These are phyloP conservation scores for Tangara arthus DNA, from an alignment of 2,797 vertebrate genomes.

Conservation along the genomic window DNA sequence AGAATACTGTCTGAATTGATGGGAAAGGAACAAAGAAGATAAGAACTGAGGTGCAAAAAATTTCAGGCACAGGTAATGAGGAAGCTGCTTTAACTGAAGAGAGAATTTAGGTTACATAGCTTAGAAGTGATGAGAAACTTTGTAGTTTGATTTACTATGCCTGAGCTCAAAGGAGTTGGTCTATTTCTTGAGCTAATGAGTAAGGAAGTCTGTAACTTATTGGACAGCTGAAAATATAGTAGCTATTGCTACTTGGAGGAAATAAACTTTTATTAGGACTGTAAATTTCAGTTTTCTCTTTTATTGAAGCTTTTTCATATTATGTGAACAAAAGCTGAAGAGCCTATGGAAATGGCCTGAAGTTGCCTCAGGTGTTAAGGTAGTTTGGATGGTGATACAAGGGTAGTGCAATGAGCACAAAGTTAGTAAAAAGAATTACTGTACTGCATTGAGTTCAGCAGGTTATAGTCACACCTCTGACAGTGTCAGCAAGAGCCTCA, in stretches of 20 bases:
- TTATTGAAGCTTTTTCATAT: background rate
- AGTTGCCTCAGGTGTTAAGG: background rate
- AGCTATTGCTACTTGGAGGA: background rate
- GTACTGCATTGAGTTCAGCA: background rate
- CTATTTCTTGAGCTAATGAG: background rate
- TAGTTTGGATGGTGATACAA: background rate
- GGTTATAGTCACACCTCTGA: background rate
- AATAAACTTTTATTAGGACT: constrained; percentile 3
- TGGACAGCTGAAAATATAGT: background rate
- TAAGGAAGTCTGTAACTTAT: background rate
- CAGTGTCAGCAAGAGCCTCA: background rate
- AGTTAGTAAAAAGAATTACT: background rate
- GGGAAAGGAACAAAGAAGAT: background rate
- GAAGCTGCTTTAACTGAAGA: background rate
- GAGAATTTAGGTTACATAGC: background rate
- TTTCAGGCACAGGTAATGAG: background rate
- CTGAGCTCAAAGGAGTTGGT: background rate
- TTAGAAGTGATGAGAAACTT: background rate
- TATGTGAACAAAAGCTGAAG: background rate
- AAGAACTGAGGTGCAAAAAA: background rate
- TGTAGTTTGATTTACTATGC: background rate
- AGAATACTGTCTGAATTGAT: background rate
- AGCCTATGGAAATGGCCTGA: background rate
- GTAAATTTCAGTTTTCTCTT: background rate
- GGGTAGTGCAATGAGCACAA: background rate